Conservation (phyloP, 2,113 vertebrate species). For the Mesocricetus auratus region DNA sequence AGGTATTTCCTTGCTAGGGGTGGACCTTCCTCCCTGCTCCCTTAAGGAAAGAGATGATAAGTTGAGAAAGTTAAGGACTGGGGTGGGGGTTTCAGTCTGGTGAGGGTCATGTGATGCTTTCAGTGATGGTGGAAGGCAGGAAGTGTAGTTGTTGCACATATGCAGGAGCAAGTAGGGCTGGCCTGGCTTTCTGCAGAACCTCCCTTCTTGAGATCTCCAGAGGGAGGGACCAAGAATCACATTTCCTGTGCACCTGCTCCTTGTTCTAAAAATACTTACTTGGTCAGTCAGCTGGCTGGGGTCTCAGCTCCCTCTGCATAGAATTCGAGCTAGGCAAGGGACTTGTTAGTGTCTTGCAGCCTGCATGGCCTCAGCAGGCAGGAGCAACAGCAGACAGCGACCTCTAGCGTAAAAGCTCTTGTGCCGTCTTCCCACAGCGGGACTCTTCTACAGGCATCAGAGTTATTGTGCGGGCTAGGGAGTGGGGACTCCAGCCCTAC, state of each 20-base stretch:
- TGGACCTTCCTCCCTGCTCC: not conserved
- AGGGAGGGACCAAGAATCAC: not conserved
- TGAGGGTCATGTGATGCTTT: not conserved
- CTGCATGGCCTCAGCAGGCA: not conserved
- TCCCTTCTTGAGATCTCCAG: not conserved
- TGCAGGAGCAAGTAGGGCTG: too few relatives aligned
- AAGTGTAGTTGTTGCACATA: not conserved
- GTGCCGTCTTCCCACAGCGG: not conserved
- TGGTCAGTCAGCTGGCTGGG: not conserved
- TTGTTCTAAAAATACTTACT: not conserved
- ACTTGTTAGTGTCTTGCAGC: too few relatives aligned
- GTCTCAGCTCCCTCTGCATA: not conserved
- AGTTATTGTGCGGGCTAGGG: not conserved
- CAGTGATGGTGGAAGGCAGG: not conserved
- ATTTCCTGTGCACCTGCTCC: not conserved
- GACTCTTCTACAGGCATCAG: too few relatives aligned
- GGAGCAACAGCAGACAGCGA: not conserved
- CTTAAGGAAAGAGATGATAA: not conserved
- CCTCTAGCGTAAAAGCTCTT: too few relatives aligned
- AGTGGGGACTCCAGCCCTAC: not conserved
- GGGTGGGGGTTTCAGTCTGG: not conserved
- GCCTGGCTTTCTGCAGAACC: not conserved
- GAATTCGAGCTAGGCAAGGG: too few relatives aligned
- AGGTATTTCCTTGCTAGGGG: not conserved
- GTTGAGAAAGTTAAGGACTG: not conserved